phyloP scores from a whole-genome alignment of 2,113 vertebrate genomes.

The Neoarius graeffei region DNA sequence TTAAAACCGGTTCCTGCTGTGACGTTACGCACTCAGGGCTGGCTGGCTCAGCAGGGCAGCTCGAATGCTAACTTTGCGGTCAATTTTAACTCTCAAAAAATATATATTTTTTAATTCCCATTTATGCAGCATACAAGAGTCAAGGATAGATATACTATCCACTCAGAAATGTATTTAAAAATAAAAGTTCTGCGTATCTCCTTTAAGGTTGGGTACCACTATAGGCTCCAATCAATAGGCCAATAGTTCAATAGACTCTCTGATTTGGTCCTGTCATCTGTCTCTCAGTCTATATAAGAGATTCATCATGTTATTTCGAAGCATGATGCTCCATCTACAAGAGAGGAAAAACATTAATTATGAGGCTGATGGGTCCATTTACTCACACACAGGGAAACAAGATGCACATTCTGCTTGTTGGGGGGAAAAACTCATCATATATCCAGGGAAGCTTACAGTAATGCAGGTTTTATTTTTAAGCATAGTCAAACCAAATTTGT shows the following conservation, averaged over 20 bases:
- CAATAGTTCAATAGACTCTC: not conserved
- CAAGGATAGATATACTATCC: too few species aligned
- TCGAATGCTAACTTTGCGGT: too few species aligned
- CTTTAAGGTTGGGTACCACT: not conserved
- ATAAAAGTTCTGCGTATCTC: too few species aligned
- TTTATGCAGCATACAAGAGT: too few species aligned
- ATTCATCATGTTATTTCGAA: not conserved
- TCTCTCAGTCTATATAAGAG: not conserved
- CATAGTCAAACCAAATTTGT: not conserved
- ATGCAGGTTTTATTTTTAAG: conserved; percentile 3
- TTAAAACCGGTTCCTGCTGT: too few species aligned
- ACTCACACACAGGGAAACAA: not conserved
- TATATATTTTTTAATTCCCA: too few species aligned
- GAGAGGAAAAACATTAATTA: not conserved
- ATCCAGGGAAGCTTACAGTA: not conserved
- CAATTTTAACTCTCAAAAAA: too few species aligned
- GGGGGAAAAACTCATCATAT: not conserved
- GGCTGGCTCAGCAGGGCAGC: too few species aligned
- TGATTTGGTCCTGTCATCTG: not conserved
- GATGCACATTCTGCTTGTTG: not conserved
- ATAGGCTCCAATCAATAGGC: not conserved
- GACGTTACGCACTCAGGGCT: too few species aligned
- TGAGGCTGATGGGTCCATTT: not conserved
- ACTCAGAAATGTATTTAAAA: too few species aligned
- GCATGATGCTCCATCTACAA: not conserved